Evolutionary conservation across 2,113 vertebrate genomes (phyloP).

Genomic region (Mus musculus): DNA sequence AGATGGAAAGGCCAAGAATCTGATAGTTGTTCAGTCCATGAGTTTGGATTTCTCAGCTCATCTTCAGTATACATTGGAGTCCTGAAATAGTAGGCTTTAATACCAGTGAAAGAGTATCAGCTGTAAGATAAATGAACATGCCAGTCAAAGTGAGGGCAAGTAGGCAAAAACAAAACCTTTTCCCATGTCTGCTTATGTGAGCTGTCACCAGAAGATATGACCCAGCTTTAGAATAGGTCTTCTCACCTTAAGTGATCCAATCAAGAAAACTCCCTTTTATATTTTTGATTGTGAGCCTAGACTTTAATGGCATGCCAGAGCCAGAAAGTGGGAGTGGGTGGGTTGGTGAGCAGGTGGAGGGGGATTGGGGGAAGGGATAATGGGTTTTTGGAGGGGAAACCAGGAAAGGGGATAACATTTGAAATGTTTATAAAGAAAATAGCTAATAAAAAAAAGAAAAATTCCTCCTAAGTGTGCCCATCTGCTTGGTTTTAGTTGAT

Average conservation of each 20-base stretch:
- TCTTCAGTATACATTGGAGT: not conserved
- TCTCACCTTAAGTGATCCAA: not conserved
- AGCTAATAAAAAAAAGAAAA: not conserved
- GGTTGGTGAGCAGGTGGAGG: no score
- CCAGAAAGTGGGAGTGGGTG: no score
- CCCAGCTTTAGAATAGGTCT: not conserved
- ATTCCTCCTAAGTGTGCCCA: not conserved
- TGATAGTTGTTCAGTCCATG: not conserved
- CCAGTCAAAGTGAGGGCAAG: no score
- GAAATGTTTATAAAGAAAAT: no score
- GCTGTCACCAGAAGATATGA: not conserved
- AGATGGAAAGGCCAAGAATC: not conserved
- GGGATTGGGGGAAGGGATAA: no score
- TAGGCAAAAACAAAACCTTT: not conserved
- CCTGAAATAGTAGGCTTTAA: not conserved
- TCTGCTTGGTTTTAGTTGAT: not conserved
- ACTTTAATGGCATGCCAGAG: no score
- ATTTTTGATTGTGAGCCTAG: no score
- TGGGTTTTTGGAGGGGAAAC: no score
- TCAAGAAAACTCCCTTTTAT: not conserved
- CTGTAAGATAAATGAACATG: not conserved
- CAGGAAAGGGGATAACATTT: no score
- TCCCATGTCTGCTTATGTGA: not conserved
- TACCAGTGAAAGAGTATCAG: not conserved
- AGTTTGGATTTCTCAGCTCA: not conserved